These are phyloP conservation scores for Alentia gelatinosa DNA, from an alignment of 2,888 invertebrate species.

Conservation along the genomic window DNA sequence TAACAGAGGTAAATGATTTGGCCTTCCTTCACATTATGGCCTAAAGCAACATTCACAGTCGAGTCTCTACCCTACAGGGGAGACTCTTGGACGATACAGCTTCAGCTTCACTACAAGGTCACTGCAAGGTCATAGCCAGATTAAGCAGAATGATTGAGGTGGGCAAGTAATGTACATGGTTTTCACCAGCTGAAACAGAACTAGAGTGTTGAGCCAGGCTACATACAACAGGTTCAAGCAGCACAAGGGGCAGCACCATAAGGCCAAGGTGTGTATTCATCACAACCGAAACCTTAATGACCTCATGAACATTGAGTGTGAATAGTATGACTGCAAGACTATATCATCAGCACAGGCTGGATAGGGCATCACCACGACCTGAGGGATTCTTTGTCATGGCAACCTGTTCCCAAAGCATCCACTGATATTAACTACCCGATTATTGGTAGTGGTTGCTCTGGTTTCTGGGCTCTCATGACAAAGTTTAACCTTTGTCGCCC, in stretches of 20 bases:
- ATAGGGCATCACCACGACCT: too few species aligned
- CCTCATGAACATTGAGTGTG: background rate
- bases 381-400: background rate
- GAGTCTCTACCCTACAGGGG: slow-evolving; percentile 18
- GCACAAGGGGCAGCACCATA: slow-evolving; percentile 20
- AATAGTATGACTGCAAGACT: too few species aligned
- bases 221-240: background rate
- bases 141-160: background rate
- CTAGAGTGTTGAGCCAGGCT: background rate
- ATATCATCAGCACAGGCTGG: too few species aligned
- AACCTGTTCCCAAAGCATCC: background rate
- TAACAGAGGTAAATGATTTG: background rate
- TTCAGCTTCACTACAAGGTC: background rate
- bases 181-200: slow-evolving; percentile 33
- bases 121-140: slow-evolving; percentile 29
- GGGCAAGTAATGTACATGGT: background rate
- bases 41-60: background rate
- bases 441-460: background rate
- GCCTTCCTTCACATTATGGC: background rate
- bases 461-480: background rate
- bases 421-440: background rate
- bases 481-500: background rate
- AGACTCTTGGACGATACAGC: slow-evolving; percentile 37
- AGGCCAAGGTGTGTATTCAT: background rate
- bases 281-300: background rate